phyloP scores from a whole-genome alignment of 2,888 invertebrate genomes.

The Mongoloraphidia duomilia region DNA sequence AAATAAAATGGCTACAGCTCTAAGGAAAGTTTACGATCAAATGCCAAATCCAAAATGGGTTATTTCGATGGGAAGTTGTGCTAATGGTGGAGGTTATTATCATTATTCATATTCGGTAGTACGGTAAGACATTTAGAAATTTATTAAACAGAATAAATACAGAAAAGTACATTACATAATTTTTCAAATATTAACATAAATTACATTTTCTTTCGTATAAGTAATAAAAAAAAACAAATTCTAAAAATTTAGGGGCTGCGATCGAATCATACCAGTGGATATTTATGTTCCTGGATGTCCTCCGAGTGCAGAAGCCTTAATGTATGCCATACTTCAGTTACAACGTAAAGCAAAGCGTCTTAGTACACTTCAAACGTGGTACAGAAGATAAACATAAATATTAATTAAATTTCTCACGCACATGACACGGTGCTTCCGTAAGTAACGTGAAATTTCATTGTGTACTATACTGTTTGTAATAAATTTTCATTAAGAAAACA shows the following conservation, averaged over 20 bases:
- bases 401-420: neutral
- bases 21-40: conserved; percentile 44
- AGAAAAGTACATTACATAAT: neutral
- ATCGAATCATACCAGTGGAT: conserved; percentile 68
- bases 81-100: conserved; percentile 64
- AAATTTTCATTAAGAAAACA: too few species aligned
- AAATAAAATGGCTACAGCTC: conserved; percentile 54
- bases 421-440: too few species aligned
- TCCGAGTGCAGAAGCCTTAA: conserved; percentile 82
- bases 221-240: neutral
- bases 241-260: conserved; percentile 43
- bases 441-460: too few species aligned
- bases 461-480: too few species aligned
- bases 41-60: conserved; percentile 59
- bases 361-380: conserved; percentile 32
- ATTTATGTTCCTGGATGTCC: conserved; percentile 90
- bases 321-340: conserved; percentile 71
- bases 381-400: neutral
- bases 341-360: conserved; percentile 78
- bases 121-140: conserved; percentile 10
- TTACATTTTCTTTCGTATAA: too few species aligned
- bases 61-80: conserved; percentile 64
- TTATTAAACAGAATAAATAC: neutral
- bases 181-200: too few species aligned
- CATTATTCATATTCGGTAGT: conserved; percentile 65